phyloP scores from a whole-genome alignment of 1,140 invertebrate species.

The Conus betulinus region DNA sequence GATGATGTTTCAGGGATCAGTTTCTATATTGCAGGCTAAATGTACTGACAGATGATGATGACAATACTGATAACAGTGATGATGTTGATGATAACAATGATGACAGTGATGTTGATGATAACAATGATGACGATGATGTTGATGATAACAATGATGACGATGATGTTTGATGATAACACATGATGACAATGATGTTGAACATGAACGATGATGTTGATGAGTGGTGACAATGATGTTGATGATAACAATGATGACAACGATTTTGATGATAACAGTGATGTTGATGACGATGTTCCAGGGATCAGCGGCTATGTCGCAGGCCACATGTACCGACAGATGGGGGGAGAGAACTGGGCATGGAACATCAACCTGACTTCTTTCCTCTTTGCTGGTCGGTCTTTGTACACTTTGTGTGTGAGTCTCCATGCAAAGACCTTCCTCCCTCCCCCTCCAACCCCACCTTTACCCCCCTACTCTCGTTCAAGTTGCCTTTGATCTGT shows the following conservation, averaged over 20 bases:
- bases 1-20: too few species aligned
- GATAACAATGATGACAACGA: background rate
- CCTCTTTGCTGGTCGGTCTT: constrained; percentile 76
- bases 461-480: background rate
- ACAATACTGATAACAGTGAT: too few species aligned
- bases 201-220: constrained; percentile 64
- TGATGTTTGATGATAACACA: too few species aligned
- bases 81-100: background rate
- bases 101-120: too few species aligned
- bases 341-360: constrained; percentile 78
- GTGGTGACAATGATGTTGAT: constrained; percentile 62
- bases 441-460: background rate
- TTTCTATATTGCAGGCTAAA: too few species aligned
- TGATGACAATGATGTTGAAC: too few species aligned
- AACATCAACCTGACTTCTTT: constrained; percentile 78
- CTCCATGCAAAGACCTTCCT: background rate
- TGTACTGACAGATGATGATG: too few species aligned
- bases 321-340: constrained; percentile 77
- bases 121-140: too few species aligned
- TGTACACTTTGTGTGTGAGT: background rate
- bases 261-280: background rate
- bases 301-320: constrained; percentile 78
- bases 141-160: too few species aligned
- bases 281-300: constrained; percentile 57
- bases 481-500: background rate